Percentiles rank a stretch among this genome's conserved stretches.
phyloP scores from a whole-genome alignment of 1,140 invertebrate species.

The Neoseiulus cucumeris region DNA sequence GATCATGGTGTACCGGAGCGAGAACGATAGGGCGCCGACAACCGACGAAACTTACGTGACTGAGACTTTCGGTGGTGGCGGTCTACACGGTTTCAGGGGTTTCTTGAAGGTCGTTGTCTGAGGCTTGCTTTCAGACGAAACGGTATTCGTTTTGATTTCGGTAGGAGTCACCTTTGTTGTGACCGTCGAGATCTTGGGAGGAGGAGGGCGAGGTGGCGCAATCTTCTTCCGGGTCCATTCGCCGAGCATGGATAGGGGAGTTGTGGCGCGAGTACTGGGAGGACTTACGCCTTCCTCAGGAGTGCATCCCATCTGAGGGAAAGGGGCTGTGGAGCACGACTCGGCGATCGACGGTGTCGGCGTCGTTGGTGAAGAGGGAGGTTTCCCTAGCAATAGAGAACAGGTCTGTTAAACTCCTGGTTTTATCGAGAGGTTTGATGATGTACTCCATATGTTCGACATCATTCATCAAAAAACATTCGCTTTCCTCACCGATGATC shows the following conservation, averaged over 20 bases:
- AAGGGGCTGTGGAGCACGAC: not conserved
- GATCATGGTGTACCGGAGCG: too few relatives aligned
- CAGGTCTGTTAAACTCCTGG: too few relatives aligned
- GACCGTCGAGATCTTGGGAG: not conserved
- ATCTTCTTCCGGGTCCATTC: not conserved
- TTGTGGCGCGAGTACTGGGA: not conserved
- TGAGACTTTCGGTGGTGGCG: not conserved
- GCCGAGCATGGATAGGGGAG: not conserved
- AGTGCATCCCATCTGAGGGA: not conserved
- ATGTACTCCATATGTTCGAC: too few relatives aligned
- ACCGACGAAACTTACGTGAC: constrained; percentile 11
- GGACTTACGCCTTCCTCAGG: not conserved
- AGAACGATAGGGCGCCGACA: too few relatives aligned
- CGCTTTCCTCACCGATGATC: not conserved
- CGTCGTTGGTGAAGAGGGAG: not conserved
- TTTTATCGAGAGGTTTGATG: too few relatives aligned
- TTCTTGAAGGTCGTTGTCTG: not conserved
- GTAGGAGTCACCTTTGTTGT: not conserved
- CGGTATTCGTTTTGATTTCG: not conserved
- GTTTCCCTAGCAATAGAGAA: not conserved
- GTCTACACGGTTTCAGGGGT: not conserved
- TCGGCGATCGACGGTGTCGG: not conserved
- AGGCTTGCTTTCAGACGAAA: not conserved
- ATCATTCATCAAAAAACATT: too few relatives aligned
- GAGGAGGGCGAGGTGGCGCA: not conserved